These are phyloP conservation scores for Mesocricetus auratus DNA, from an alignment of 2,113 vertebrate species.

Conservation along the genomic window DNA sequence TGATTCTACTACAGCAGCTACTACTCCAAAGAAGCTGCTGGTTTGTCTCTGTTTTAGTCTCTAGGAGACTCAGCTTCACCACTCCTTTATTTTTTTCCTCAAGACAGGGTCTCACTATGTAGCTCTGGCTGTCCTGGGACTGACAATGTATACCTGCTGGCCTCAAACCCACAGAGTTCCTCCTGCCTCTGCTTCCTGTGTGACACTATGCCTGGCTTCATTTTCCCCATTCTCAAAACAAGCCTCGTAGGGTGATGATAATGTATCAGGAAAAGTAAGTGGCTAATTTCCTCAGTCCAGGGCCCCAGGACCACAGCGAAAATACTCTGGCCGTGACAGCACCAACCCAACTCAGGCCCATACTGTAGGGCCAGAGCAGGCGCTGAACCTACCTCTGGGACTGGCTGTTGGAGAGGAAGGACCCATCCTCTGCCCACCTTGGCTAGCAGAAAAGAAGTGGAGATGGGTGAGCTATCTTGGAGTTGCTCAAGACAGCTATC, in stretches of 20 bases:
- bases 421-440: not conserved
- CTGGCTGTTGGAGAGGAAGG: not conserved
- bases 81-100: not conserved
- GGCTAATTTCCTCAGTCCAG: not conserved
- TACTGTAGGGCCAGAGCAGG: not conserved
- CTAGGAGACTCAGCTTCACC: not conserved
- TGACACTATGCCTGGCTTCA: not conserved
- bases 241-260: not conserved
- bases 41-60: slow-evolving; percentile 45
- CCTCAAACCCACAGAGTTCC: not conserved
- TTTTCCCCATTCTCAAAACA: not conserved
- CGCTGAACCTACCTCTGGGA: not conserved
- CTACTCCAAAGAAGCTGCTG: rapidly evolving
- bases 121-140: not conserved
- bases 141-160: not conserved
- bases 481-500: no score
- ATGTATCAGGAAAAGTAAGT: rapidly evolving
- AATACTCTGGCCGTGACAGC: not conserved
- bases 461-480: not conserved
- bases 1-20: no score
- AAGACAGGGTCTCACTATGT: not conserved
- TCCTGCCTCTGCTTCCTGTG: not conserved
- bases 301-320: not conserved
- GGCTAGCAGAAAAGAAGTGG: no score
- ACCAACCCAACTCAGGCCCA: no score